phyloP scores from a whole-genome alignment of 30 jellyfish, hydroid and myxozoan genomes.

The Cassiopea xamachana region DNA sequence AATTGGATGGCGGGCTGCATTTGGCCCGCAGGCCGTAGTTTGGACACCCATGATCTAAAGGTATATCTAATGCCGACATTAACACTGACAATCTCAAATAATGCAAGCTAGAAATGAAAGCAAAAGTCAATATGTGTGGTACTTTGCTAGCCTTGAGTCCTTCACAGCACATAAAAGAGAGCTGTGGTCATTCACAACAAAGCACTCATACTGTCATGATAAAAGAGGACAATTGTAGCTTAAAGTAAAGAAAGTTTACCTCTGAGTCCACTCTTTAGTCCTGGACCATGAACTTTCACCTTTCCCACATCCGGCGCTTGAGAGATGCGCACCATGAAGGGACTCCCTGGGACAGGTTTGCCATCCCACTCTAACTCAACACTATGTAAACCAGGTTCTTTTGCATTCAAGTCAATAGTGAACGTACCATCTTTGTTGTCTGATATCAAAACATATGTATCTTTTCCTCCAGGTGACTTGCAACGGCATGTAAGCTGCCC shows the following conservation, averaged over 20 bases:
- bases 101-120: no score
- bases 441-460: conserved; percentile 82
- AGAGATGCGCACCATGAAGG: conserved; percentile 93
- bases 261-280: conserved; percentile 82
- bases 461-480: conserved; percentile 86
- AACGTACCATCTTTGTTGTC: conserved; percentile 97
- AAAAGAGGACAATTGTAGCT: not conserved
- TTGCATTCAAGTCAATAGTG: conserved; percentile 96
- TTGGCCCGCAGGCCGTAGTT: no score
- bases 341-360: conserved; percentile 96
- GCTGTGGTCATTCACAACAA: no score
- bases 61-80: no score
- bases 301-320: conserved; percentile 90
- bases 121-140: no score
- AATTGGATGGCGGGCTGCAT: no score
- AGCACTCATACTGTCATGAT: not conserved
- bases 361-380: conserved; percentile 99
- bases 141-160: no score
- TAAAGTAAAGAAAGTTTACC: conserved; percentile 50
- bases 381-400: conserved; percentile 94
- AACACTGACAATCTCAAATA: no score
- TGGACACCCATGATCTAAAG: no score
- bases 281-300: conserved; percentile 96
- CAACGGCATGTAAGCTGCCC: conserved; percentile 92
- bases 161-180: no score